phyloP scores from a whole-genome alignment of 2,797 vertebrate species.

The Pseudocheirus occidentalis region DNA sequence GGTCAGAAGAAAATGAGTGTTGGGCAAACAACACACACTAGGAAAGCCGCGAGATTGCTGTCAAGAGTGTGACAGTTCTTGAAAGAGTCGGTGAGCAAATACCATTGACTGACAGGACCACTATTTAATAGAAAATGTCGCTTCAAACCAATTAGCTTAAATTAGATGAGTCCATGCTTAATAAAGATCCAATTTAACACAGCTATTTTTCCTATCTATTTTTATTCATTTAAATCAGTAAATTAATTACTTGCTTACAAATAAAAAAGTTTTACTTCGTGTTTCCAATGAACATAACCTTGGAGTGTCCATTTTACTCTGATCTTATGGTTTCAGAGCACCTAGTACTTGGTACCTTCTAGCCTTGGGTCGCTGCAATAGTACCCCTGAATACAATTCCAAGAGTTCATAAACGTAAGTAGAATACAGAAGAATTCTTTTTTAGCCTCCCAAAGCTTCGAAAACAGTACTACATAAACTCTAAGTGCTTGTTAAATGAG shows the following conservation, averaged over 20 bases:
- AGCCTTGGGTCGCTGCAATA: not conserved
- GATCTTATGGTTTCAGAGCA: not conserved
- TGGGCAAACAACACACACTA: not conserved
- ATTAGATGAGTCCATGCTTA: not conserved
- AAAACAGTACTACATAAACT: not conserved
- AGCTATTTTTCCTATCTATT: not conserved
- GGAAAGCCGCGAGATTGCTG: not conserved
- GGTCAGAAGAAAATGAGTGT: conserved; percentile 1
- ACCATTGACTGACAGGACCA: not conserved
- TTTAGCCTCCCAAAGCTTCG: not conserved
- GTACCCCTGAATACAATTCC: not conserved
- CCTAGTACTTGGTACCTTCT: not conserved
- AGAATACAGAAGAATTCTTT: not conserved
- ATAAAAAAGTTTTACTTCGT: not conserved
- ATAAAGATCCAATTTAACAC: not conserved
- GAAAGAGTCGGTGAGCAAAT: not conserved
- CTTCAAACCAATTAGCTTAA: not conserved
- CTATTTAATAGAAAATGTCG: not conserved
- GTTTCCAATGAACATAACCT: not conserved
- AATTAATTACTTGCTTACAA: not conserved
- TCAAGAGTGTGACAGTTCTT: not conserved
- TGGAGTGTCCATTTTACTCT: not conserved
- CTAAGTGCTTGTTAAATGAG: not conserved
- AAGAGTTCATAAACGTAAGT: not conserved
- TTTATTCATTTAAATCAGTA: not conserved